phyloP scores from a whole-genome alignment of 2,888 invertebrate genomes.

The Melipona beecheii region DNA sequence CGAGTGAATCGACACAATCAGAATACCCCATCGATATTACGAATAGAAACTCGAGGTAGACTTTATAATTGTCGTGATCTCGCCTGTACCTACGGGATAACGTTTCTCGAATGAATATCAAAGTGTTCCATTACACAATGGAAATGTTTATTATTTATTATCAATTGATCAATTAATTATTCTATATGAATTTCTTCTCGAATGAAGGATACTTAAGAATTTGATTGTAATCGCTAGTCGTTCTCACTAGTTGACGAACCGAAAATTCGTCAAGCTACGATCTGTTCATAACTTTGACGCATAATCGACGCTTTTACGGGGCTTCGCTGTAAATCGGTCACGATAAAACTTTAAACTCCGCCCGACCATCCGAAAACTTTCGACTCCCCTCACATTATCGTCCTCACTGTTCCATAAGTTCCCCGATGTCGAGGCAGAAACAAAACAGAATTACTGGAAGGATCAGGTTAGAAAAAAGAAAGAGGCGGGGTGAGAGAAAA shows the following conservation, averaged over 20 bases:
- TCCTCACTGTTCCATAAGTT: constrained; percentile 34
- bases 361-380: constrained; percentile 49
- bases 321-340: constrained; percentile 43
- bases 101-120: not conserved
- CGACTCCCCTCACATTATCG: constrained; percentile 32
- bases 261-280: constrained; percentile 12
- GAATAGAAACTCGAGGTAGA: not conserved
- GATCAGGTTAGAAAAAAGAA: not conserved
- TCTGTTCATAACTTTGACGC: constrained; percentile 25
- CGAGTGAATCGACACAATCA: constrained; percentile 12
- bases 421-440: constrained; percentile 15
- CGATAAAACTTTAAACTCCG: constrained; percentile 50
- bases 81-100: not conserved
- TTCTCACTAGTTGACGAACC: not conserved
- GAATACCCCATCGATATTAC: not conserved
- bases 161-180: not conserved
- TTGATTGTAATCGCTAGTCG: not conserved
- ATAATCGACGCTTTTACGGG: constrained; percentile 45
- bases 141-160: not conserved
- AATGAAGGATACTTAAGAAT: too few relatives aligned
- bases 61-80: constrained; percentile 3
- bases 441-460: constrained; percentile 31
- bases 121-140: not conserved
- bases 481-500: too few relatives aligned
- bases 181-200: not conserved